These are phyloP conservation scores for Centrocercus urophasianus DNA, from an alignment of 2,113 vertebrate genomes.

Conservation along the genomic window DNA sequence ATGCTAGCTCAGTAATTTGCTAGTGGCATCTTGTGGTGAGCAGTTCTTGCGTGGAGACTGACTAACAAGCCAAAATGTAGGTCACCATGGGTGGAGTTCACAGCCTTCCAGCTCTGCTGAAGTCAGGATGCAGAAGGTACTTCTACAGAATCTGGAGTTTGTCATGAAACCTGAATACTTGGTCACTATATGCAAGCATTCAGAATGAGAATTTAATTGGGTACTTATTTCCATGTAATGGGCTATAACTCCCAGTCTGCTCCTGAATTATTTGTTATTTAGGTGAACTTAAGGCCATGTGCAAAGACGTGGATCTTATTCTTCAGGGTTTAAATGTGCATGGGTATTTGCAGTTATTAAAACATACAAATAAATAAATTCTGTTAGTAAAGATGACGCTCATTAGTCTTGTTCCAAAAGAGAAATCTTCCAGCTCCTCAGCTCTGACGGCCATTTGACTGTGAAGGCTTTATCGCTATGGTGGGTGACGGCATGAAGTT, in stretches of 20 bases:
- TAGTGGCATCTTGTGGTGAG: conserved; percentile 16
- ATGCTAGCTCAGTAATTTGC: conserved; percentile 41
- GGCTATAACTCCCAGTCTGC: background rate
- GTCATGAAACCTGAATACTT: background rate
- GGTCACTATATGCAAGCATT: background rate
- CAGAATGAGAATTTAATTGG: background rate
- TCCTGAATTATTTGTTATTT: background rate
- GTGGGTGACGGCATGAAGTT: background rate
- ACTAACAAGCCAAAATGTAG: conserved; percentile 39
- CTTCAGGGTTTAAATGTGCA: background rate
- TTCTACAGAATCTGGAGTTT: background rate
- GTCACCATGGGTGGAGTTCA: conserved; percentile 48
- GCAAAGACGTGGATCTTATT: background rate
- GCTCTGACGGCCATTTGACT: background rate
- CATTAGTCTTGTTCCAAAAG: background rate
- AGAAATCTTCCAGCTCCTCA: background rate
- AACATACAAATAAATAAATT: background rate
- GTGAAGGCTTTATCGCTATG: background rate
- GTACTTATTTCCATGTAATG: background rate
- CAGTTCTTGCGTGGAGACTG: background rate
- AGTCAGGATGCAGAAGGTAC: background rate
- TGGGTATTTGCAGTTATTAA: background rate
- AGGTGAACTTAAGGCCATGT: background rate
- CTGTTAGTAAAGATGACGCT: background rate
- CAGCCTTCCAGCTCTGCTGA: background rate